A percentile compares a stretch with the other conserved stretches of the same genome.
These are phyloP conservation scores for Laupala kohalensis DNA, from an alignment of 1,140 invertebrate genomes.

Conservation along the genomic window DNA sequence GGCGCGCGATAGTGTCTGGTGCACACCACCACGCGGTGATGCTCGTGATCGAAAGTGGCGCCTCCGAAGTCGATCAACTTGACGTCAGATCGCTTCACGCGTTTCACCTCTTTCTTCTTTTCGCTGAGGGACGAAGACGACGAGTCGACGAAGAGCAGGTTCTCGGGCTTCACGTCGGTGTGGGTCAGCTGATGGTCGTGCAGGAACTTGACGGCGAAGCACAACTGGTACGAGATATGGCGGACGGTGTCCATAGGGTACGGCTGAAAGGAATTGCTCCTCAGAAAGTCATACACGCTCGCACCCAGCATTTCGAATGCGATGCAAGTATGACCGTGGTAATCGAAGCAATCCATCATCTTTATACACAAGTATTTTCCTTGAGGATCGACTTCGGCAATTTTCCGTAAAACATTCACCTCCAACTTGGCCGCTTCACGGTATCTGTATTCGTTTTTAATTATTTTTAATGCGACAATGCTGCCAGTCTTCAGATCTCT, in stretches of 20 bases:
- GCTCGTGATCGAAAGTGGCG: slow-evolving; percentile 98
- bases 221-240: slow-evolving; percentile 95
- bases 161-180: slow-evolving; percentile 99
- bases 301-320: too few relatives aligned
- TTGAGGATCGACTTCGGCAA: too few relatives aligned
- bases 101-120: slow-evolving; percentile 76
- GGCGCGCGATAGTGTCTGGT: slow-evolving; percentile 97
- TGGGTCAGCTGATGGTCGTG: slow-evolving; percentile 97
- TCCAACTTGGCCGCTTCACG: too few relatives aligned
- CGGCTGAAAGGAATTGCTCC: slow-evolving; percentile 97
- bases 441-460: too few relatives aligned
- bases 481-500: too few relatives aligned
- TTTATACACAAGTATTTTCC: too few relatives aligned
- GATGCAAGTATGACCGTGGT: too few relatives aligned
- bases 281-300: too few relatives aligned
- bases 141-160: slow-evolving; percentile 96
- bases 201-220: slow-evolving; percentile 93
- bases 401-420: too few relatives aligned
- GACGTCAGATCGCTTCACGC: slow-evolving; percentile 86
- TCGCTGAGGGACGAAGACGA: slow-evolving; percentile 77
- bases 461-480: too few relatives aligned
- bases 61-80: slow-evolving; percentile 98
- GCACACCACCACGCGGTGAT: slow-evolving; percentile 98
- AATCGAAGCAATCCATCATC: too few relatives aligned
- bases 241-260: slow-evolving; percentile 95